phyloP scores from a whole-genome alignment of 2,113 vertebrate genomes.

The Hystrix brachyura region DNA sequence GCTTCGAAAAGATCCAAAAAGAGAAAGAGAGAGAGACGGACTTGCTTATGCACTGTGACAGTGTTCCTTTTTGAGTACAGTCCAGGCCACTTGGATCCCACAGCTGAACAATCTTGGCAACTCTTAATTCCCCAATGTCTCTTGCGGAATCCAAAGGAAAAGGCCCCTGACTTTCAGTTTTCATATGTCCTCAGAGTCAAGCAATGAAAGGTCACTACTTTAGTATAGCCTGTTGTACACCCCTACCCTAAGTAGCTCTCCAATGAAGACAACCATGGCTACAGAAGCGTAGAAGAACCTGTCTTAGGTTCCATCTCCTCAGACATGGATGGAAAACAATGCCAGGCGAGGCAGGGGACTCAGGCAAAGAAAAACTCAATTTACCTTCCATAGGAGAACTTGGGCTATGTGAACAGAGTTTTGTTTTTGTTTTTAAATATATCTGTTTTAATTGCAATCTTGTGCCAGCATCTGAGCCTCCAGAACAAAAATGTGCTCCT shows the following conservation, averaged over 20 bases:
- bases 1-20: constrained; percentile 17
- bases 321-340: constrained; percentile 24
- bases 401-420: neutral
- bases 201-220: neutral
- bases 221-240: neutral
- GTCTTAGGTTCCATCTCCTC: neutral
- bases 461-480: neutral
- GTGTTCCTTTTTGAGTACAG: neutral
- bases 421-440: neutral
- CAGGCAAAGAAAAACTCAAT: constrained; percentile 6
- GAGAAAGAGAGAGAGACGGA: neutral
- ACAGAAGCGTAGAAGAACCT: neutral
- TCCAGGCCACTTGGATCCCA: neutral
- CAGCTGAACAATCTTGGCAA: constrained; percentile 17
- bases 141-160: neutral
- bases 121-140: constrained; percentile 2
- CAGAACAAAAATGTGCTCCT: neutral
- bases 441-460: neutral
- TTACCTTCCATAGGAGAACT: constrained; percentile 19
- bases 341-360: neutral
- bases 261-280: neutral
- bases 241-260: neutral
- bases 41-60: neutral
- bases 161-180: constrained; percentile 27
- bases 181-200: neutral